Evolutionary conservation across 2,888 invertebrate species (phyloP).

Genomic region (Tachina fera): DNA sequence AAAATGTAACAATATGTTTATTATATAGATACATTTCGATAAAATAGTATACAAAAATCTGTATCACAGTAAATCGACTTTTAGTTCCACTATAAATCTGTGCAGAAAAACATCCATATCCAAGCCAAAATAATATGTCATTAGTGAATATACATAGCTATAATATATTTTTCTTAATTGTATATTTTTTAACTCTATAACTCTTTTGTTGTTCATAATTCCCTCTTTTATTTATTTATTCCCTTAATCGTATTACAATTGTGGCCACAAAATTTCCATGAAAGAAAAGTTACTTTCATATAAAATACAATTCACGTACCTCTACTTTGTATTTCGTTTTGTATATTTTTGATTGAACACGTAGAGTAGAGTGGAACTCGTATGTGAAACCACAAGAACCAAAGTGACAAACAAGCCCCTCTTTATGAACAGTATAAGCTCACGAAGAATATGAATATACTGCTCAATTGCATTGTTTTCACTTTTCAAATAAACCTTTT

Average conservation of each 20-base stretch:
- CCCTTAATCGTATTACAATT: constrained; percentile 65
- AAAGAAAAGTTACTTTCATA: constrained; percentile 49
- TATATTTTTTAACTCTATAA: neutral
- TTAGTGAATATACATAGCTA: too few relatives aligned
- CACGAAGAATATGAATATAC: neutral
- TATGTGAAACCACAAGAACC: constrained; percentile 69
- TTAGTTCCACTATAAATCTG: too few relatives aligned
- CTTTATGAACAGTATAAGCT: constrained; percentile 40
- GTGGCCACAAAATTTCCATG: constrained; percentile 67
- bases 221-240: neutral
- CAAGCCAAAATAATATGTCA: too few relatives aligned
- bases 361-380: constrained; percentile 22
- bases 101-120: too few relatives aligned
- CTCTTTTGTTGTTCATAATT: neutral
- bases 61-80: too few relatives aligned
- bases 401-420: constrained; percentile 71
- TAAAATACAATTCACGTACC: constrained; percentile 58
- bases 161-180: neutral
- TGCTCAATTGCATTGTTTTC: constrained; percentile 46
- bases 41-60: too few relatives aligned
- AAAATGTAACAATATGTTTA: too few relatives aligned
- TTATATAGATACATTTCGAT: too few relatives aligned
- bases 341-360: constrained; percentile 25
- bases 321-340: constrained; percentile 37
- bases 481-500: constrained; percentile 11